A percentile compares a stretch with the other conserved stretches of the same genome.
Conservation (phyloP, 2,888 invertebrate genomes). For the Hemaris fuciformis region DNA sequence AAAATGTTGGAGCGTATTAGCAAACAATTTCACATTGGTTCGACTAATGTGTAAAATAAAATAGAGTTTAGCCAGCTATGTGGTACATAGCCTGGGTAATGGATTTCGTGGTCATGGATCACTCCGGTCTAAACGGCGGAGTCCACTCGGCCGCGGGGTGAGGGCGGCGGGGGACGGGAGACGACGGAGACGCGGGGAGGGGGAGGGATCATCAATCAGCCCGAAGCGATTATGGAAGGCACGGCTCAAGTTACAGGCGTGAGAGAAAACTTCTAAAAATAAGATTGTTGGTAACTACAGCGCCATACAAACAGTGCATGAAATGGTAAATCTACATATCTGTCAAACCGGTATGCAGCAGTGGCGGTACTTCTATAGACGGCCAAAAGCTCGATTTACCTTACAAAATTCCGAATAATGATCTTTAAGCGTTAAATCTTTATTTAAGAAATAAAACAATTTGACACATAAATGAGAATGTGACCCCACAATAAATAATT, state of each 20-base stretch:
- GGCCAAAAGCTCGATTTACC: too few relatives aligned
- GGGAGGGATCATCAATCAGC: constrained; percentile 78
- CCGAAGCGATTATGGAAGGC: constrained; percentile 66
- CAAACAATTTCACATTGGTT: constrained; percentile 7
- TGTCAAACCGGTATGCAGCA: too few relatives aligned
- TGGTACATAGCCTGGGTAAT: constrained; percentile 62
- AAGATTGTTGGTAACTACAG: too few relatives aligned
- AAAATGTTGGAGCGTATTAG: not conserved
- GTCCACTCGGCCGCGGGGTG: constrained; percentile 34
- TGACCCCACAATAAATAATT: too few relatives aligned
- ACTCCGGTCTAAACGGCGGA: constrained; percentile 61
- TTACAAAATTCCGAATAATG: too few relatives aligned
- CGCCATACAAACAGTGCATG: too few relatives aligned
- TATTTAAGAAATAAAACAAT: too few relatives aligned
- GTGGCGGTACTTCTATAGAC: too few relatives aligned
- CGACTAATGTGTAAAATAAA: constrained; percentile 48
- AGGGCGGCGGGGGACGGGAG: constrained; percentile 27
- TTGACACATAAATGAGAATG: too few relatives aligned
- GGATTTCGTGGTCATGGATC: constrained; percentile 71
- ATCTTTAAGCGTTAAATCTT: too few relatives aligned
- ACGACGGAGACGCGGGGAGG: constrained; percentile 40
- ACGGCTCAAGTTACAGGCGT: constrained; percentile 35
- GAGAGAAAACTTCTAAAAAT: not conserved
- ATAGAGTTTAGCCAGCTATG: constrained; percentile 39
- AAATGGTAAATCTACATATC: too few relatives aligned